phyloP scores from a whole-genome alignment of 2,113 vertebrate genomes.

The zebrafish (Danio rerio) region DNA sequence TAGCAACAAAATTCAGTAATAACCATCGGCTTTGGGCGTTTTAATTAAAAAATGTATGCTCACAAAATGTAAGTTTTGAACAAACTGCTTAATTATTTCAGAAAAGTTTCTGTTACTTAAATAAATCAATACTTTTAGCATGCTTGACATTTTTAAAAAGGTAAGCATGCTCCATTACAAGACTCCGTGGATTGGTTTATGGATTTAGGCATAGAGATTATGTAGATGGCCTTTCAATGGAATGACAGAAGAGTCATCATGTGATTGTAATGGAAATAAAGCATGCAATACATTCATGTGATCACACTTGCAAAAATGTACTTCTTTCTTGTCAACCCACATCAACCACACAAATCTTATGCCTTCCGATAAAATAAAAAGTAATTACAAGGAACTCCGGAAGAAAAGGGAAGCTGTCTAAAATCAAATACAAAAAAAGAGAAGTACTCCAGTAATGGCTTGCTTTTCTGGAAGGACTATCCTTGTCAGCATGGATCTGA shows the following conservation, averaged over 20 bases:
- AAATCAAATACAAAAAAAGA: not conserved
- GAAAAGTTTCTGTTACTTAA: no score
- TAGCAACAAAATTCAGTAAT: no score
- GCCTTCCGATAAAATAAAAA: conserved; percentile 1
- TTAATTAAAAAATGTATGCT: no score
- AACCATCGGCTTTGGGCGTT: no score
- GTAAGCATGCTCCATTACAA: no score
- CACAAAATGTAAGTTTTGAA: no score
- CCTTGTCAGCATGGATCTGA: not conserved
- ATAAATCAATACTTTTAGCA: no score
- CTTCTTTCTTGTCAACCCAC: not conserved
- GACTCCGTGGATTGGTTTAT: no score
- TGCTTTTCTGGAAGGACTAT: not conserved
- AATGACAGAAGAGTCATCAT: not conserved
- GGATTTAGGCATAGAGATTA: no score
- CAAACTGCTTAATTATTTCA: no score
- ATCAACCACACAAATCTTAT: not conserved
- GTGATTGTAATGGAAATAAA: not conserved
- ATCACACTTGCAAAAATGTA: not conserved
- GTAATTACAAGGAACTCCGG: not conserved
- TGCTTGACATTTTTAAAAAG: no score
- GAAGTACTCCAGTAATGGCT: not conserved
- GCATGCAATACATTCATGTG: not conserved
- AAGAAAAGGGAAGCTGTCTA: not conserved
- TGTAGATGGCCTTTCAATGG: no score